Conservation (phyloP, 2,113 vertebrate species). For the Chionodraco myersi region DNA sequence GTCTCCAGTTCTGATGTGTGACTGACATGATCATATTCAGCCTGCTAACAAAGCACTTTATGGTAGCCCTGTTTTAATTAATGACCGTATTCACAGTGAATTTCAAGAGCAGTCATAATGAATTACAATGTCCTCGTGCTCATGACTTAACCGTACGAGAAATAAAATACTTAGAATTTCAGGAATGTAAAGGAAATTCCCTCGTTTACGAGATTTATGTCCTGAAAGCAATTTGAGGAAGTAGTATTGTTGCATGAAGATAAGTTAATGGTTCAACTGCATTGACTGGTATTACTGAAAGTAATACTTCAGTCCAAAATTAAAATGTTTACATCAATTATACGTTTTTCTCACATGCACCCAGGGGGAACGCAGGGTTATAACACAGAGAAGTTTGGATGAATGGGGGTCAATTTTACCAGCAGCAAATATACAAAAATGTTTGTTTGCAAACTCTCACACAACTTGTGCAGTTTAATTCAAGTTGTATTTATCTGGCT, state of each 20-base stretch:
- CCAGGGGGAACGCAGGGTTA: no score
- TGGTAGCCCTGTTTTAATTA: conserved; percentile 27
- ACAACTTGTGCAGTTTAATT: no score
- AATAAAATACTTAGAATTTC: background rate
- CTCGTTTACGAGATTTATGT: background rate
- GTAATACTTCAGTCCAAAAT: no score
- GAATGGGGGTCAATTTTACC: no score
- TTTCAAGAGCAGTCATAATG: conserved; percentile 17
- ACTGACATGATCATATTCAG: conserved; percentile 50
- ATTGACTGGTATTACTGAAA: background rate
- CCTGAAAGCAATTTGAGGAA: background rate
- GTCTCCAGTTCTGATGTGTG: conserved; percentile 29
- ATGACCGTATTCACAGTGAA: conserved; percentile 12
- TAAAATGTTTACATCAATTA: no score
- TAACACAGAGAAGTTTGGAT: no score
- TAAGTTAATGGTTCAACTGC: background rate
- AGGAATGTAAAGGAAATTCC: background rate
- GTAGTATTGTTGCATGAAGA: background rate
- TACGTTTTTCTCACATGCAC: no score
- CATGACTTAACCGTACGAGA: conserved; percentile 1
- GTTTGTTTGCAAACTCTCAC: no score
- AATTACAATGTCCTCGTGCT: conserved; percentile 22
- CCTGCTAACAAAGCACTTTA: conserved; percentile 42
- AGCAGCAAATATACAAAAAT: no score
- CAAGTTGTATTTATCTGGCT: no score